Base-by-base conservation (phyloP, 2,888 invertebrate genomes). In the Stenichneumon culpator region DNA sequence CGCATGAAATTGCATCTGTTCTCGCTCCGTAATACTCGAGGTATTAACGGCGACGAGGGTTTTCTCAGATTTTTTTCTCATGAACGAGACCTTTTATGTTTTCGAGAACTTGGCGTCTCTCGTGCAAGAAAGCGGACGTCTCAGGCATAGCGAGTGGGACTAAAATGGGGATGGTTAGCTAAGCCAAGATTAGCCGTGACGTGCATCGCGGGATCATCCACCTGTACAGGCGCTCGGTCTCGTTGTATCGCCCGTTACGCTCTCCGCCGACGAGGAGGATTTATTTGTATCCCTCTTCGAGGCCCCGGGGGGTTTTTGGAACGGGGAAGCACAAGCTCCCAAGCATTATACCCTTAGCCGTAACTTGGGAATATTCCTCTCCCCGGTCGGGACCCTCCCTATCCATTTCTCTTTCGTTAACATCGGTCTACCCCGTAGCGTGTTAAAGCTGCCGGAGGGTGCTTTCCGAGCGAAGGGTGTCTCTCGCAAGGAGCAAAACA, bases 151-250 rank as follows among this genome's bases (percentile, higher is more conserved):
- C 60, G 83, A 74, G 79, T 69, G 39, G 52, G 25, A 65, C 69
- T 74, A 74, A 79, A 83, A 39, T 39, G 79, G 73, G 79, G 83
- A 79, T 73, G 79, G 80, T 88, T 88, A 86, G 83, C 73, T 87
- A 83, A 86, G 86, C 86, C 84, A 80, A 85, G 88, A 88, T 88
- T 86, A 87, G 86, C 85, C 83, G 75, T 81, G 79, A 82, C 81
- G 75, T 87, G 75, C 86, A 83, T 87, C 77, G 86, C 86, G 32
- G 77, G 83, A 86, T 86, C 79, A 85, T 82, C 82, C 79, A 85
- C 86, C 73, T 83, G 67, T 80, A 67, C 79, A 72, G 47, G 57
- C 80, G 77, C 83, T 75, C 52, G 74, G 50, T 79, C 69, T 60
- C 79, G 83, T 78, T 36, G 86, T 78, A 72, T 72, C 80, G 68